Evolutionary conservation across 2,797 vertebrate species (phyloP).

Genomic region (Micrastur ruficollis): DNA sequence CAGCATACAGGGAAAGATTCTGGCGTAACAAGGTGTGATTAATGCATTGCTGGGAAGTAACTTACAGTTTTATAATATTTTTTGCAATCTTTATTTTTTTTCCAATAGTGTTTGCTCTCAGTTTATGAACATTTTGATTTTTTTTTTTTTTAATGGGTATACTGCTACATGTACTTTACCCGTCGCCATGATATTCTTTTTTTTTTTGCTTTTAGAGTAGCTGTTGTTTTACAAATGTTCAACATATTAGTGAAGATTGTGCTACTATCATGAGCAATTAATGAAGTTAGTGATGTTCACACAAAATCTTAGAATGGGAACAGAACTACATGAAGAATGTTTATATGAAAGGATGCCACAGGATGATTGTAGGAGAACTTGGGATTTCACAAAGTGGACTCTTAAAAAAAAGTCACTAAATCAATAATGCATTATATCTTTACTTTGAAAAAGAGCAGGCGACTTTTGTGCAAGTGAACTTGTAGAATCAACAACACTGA

Average conservation of each 20-base stretch:
- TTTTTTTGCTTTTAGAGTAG: neutral
- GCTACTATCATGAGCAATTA: neutral
- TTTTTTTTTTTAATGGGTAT: neutral
- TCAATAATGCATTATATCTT: neutral
- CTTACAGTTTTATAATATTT: neutral
- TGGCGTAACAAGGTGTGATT: conserved; percentile 36
- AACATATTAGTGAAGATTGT: neutral
- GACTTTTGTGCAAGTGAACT: neutral
- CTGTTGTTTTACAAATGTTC: neutral
- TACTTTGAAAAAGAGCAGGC: neutral
- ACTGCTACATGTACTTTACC: neutral
- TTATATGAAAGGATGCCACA: neutral
- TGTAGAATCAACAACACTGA: neutral
- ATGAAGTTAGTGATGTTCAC: neutral
- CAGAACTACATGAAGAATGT: neutral
- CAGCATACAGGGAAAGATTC: conserved; percentile 5
- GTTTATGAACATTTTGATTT: neutral
- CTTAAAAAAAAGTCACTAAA: neutral
- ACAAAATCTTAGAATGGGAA: neutral
- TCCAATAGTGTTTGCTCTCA: neutral
- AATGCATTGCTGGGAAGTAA: conserved; percentile 37
- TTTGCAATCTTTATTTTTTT: neutral
- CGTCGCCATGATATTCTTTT: neutral
- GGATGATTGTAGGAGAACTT: neutral
- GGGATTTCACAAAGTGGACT: neutral